These are phyloP conservation scores for Amaurobius ferox DNA, from an alignment of 2,888 invertebrate species.

Conservation along the genomic window DNA sequence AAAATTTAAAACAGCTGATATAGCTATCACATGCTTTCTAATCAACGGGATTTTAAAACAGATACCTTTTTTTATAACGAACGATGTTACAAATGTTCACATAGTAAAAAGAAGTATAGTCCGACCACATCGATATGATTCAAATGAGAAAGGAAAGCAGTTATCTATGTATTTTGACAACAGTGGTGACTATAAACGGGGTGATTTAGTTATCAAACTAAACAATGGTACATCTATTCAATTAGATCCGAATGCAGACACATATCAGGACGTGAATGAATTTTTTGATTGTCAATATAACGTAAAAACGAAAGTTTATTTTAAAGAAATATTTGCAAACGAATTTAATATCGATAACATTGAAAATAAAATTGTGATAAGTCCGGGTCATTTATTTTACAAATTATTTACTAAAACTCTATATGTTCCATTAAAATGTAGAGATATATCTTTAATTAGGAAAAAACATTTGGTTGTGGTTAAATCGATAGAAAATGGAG, in stretches of 20 bases:
- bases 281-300: conserved; percentile 38
- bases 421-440: conserved; percentile 22
- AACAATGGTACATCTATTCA: conserved; percentile 26
- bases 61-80: conserved; percentile 50
- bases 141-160: conserved; percentile 39
- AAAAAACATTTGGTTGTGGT: conserved; percentile 12
- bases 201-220: conserved; percentile 23
- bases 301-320: conserved; percentile 15
- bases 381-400: conserved; percentile 42
- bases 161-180: conserved; percentile 27
- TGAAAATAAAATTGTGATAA: conserved; percentile 38
- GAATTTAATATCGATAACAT: conserved; percentile 47
- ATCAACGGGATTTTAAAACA: conserved; percentile 42
- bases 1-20: conserved; percentile 21
- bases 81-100: conserved; percentile 40
- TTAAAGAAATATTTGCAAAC: conserved; percentile 18
- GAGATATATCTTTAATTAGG: conserved; percentile 5
- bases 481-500: conserved; percentile 39
- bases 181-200: conserved; percentile 13
- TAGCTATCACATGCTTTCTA: conserved; percentile 31
- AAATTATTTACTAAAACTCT: conserved; percentile 40
- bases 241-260: too few species aligned
- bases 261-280: conserved; percentile 8
- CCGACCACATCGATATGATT: conserved; percentile 29
- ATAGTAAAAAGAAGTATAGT: conserved; percentile 29